phyloP scores from a whole-genome alignment of 2,797 vertebrate species.

The Telmatherina bonti region DNA sequence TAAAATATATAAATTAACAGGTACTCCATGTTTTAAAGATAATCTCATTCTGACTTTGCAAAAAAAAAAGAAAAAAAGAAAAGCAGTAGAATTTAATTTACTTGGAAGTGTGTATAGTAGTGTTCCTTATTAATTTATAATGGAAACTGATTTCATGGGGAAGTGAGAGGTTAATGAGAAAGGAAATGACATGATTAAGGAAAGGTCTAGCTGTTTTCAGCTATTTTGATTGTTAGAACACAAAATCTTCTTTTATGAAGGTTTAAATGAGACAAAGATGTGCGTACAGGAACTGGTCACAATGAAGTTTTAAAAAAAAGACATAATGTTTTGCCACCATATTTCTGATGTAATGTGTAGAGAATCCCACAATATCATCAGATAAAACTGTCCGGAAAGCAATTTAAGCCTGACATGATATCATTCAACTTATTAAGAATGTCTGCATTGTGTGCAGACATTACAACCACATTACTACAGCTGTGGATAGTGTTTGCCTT shows the following conservation, averaged over 20 bases:
- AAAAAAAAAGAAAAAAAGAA: no score
- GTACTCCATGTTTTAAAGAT: no score
- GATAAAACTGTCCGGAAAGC: conserved; percentile 85
- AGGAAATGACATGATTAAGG: conserved; percentile 19
- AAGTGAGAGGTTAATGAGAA: conserved; percentile 7
- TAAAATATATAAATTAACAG: no score
- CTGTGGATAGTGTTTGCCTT: conserved; percentile 37
- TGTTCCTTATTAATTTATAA: not conserved
- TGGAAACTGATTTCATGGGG: conserved; percentile 1
- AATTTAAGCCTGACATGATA: conserved; percentile 70
- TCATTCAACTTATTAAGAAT: conserved; percentile 59
- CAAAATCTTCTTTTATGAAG: conserved; percentile 27
- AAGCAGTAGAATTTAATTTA: no score
- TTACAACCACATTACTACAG: no score
- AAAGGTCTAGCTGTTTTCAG: conserved; percentile 2
- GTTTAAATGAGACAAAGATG: conserved; percentile 25
- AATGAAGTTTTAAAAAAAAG: conserved; percentile 25
- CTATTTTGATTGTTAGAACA: conserved; percentile 26
- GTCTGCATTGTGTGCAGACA: conserved; percentile 60
- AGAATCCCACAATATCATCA: conserved; percentile 80
- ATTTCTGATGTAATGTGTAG: conserved; percentile 82
- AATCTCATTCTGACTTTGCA: no score
- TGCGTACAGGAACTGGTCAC: conserved; percentile 27
- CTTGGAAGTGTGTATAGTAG: not conserved
- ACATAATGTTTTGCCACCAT: conserved; percentile 77